Conservation (phyloP, 2,888 invertebrate species). For the Diadegma fenestrale region DNA sequence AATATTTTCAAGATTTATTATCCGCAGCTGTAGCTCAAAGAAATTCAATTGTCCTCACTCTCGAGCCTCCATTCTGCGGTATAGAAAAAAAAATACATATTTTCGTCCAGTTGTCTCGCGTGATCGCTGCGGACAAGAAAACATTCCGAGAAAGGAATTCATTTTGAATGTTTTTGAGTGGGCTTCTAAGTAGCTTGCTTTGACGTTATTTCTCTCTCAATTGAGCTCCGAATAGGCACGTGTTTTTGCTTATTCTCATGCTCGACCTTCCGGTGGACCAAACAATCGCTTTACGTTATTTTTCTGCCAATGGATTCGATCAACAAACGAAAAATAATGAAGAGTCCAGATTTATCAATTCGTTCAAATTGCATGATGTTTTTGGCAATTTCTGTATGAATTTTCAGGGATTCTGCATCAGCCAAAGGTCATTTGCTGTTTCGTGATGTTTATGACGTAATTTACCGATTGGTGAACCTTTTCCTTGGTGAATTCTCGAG, state of each 20-base stretch:
- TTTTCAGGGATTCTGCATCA: neutral
- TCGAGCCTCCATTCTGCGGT: neutral
- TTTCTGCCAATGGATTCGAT: neutral
- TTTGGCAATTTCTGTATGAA: neutral
- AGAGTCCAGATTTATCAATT: neutral
- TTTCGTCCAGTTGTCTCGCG: slow-evolving; percentile 4
- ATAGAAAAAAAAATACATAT: neutral
- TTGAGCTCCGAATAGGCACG: neutral
- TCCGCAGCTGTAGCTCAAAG: neutral
- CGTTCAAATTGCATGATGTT: neutral
- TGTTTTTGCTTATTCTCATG: neutral
- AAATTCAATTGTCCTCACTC: slow-evolving; percentile 14
- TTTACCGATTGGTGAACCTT: neutral
- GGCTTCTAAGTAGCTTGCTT: slow-evolving; percentile 18
- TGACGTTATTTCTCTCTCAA: slow-evolving; percentile 17
- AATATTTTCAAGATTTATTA: slow-evolving; percentile 38
- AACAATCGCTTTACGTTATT: neutral
- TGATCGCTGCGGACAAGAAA: neutral
- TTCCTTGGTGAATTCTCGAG: slow-evolving; percentile 40
- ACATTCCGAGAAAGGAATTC: slow-evolving; percentile 28
- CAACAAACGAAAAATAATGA: neutral
- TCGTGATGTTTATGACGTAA: neutral
- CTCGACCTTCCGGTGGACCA: neutral
- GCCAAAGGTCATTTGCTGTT: neutral
- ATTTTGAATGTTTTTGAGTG: slow-evolving; percentile 4